Conservation (phyloP, 2,113 vertebrate genomes). For the Murina feae region DNA sequence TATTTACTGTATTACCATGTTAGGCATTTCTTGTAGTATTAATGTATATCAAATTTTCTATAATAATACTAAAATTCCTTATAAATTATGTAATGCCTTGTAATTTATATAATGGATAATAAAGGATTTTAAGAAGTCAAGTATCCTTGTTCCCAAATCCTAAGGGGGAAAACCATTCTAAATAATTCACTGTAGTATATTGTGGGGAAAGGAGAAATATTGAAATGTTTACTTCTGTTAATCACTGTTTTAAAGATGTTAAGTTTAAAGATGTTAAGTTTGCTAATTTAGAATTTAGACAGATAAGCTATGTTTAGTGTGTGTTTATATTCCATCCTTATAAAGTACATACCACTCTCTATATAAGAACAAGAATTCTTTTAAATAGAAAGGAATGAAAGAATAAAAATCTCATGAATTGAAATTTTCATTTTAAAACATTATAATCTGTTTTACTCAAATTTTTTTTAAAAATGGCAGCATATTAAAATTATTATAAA, state of each 20-base stretch:
- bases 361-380: not conserved
- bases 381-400: not conserved
- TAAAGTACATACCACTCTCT: not conserved
- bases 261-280: not conserved
- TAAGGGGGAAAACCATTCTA: not conserved
- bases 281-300: not conserved
- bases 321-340: not conserved
- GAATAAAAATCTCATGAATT: not conserved
- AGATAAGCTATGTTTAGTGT: not conserved
- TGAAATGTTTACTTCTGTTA: not conserved
- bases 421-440: conserved; percentile 18
- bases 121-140: conserved; percentile 12
- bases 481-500: not conserved
- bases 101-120: conserved; percentile 7
- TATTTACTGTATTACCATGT: not conserved
- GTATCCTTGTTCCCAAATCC: not conserved
- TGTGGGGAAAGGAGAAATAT: not conserved
- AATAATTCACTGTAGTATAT: not conserved
- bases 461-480: not conserved
- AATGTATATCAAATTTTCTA: not conserved
- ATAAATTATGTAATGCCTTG: conserved; percentile 4
- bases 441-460: not conserved
- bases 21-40: not conserved
- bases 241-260: not conserved
- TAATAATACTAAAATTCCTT: not conserved